These are phyloP conservation scores for Spinus pinus DNA, from an alignment of 2,797 vertebrate genomes.

Conservation along the genomic window DNA sequence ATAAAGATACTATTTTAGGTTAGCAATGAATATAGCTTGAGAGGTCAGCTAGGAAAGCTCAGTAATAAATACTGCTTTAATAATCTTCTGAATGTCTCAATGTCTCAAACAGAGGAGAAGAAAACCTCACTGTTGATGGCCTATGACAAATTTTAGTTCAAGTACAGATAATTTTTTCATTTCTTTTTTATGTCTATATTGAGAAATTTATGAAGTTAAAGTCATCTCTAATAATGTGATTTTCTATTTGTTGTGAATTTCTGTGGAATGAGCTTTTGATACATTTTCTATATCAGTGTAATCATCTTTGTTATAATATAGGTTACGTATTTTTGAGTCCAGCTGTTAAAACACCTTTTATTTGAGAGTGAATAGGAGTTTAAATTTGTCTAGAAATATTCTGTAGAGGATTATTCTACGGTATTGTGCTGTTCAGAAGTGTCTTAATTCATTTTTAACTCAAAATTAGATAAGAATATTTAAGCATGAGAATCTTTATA, in stretches of 20 bases:
- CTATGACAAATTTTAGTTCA: not conserved
- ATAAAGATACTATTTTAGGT: not conserved
- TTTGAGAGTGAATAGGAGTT: not conserved
- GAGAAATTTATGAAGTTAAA: not conserved
- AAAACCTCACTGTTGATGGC: not conserved
- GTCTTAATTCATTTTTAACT: not conserved
- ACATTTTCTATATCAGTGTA: not conserved
- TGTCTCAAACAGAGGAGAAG: not conserved
- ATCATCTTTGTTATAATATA: not conserved
- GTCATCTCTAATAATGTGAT: not conserved
- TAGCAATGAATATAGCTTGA: not conserved
- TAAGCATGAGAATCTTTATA: not conserved
- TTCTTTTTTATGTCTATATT: not conserved
- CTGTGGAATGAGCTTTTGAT: not conserved
- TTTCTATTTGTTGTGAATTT: not conserved
- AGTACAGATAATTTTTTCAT: not conserved
- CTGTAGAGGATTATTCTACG: not conserved
- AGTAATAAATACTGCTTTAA: not conserved
- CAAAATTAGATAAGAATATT: not conserved
- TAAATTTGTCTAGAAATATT: not conserved
- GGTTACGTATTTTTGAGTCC: not conserved
- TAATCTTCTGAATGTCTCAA: not conserved
- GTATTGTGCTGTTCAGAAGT: not conserved
- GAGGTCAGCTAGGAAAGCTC: not conserved
- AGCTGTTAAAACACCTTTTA: not conserved